Evolutionary conservation across 2,797 vertebrate species (phyloP).

Genomic region (Gymnopithys bicolor): DNA sequence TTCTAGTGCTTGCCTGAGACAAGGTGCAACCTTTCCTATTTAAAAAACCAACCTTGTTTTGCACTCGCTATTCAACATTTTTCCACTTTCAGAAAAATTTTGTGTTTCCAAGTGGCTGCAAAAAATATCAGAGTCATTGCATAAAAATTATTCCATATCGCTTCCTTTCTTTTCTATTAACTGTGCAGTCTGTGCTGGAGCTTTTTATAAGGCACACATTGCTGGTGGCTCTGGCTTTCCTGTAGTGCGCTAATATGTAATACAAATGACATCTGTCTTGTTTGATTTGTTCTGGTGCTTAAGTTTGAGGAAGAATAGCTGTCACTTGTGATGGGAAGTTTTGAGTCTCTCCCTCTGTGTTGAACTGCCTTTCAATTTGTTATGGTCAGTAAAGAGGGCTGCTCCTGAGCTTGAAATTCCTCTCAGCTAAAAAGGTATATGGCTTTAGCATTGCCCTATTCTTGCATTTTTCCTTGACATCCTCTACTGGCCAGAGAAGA

Average conservation of each 20-base stretch:
- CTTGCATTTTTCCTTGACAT: background rate
- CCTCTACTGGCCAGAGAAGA: background rate
- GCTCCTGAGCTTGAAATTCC: background rate
- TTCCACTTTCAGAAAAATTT: background rate
- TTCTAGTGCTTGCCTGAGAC: background rate
- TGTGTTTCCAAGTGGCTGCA: background rate
- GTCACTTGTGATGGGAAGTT: background rate
- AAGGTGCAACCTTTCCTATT: background rate
- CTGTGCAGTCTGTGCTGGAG: background rate
- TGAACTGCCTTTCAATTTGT: background rate
- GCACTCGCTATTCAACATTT: background rate
- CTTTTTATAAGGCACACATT: background rate
- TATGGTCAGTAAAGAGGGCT: background rate
- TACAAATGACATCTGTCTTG: constrained; percentile 32
- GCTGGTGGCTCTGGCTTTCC: background rate
- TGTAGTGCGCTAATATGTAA: background rate
- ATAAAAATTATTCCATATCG: background rate
- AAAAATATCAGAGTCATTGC: background rate
- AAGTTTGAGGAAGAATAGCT: background rate
- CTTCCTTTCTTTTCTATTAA: background rate
- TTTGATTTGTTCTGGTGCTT: constrained; percentile 43
- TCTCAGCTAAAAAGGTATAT: background rate
- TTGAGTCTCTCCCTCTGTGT: background rate
- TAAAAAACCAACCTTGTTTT: background rate
- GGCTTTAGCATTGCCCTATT: background rate